Conservation (phyloP, 2,888 invertebrate genomes). For the Dynastes tityus region DNA sequence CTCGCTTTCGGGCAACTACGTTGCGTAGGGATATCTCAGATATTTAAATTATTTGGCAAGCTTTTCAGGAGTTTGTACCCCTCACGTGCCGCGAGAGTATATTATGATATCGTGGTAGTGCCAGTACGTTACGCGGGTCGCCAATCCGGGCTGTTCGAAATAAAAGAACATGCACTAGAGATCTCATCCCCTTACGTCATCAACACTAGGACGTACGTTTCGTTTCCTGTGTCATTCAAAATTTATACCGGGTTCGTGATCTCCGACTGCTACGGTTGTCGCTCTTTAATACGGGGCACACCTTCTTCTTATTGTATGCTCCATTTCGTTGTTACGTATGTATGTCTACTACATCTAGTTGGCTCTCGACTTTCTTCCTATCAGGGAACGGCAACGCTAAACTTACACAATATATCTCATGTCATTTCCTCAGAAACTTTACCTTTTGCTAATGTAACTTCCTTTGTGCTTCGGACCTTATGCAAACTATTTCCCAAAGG, state of each 20-base stretch:
- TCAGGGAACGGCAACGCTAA: constrained; percentile 11
- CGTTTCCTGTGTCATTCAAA: constrained; percentile 22
- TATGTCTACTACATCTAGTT: too few relatives aligned
- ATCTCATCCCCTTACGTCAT: not conserved
- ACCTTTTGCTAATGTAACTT: constrained; percentile 38
- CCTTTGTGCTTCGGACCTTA: constrained; percentile 15
- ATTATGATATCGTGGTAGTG: not conserved
- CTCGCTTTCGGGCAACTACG: not conserved
- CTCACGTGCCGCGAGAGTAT: not conserved
- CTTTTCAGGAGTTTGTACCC: not conserved
- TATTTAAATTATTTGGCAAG: constrained; percentile 25
- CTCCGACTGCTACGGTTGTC: constrained; percentile 9
- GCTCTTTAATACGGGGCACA: not conserved
- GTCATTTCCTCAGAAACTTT: constrained; percentile 29
- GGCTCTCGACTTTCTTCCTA: constrained; percentile 16
- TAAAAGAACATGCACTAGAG: constrained; percentile 20
- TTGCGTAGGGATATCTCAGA: not conserved
- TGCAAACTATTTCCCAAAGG: constrained; percentile 33
- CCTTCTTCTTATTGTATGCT: constrained; percentile 2
- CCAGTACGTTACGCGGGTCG: not conserved
- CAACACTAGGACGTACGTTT: not conserved
- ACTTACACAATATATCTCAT: constrained; percentile 41
- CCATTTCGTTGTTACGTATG: constrained; percentile 3
- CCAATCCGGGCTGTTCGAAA: constrained; percentile 21
- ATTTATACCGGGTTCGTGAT: constrained; percentile 25